Percentiles rank a stretch among this genome's conserved stretches.
Conservation (phyloP, 1,140 invertebrate species). For the Lepidurus couesii region DNA sequence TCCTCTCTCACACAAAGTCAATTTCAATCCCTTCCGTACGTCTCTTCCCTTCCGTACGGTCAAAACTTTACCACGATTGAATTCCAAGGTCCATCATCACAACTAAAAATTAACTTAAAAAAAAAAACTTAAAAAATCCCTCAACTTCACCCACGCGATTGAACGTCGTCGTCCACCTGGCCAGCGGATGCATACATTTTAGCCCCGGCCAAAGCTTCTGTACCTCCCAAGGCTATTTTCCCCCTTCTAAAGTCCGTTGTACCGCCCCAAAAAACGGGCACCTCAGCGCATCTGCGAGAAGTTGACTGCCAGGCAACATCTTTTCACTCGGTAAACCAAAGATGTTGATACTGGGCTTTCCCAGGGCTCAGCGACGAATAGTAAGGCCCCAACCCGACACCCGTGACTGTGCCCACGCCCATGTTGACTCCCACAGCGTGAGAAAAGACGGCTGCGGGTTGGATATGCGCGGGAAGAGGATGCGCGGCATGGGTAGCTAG, state of each 20-base stretch:
- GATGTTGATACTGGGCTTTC: constrained; percentile 62
- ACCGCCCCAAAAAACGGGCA: too few relatives aligned
- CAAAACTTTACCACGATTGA: not conserved
- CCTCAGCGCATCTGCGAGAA: too few relatives aligned
- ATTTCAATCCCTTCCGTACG: not conserved
- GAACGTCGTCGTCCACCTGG: not conserved
- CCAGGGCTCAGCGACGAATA: constrained; percentile 62
- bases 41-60: not conserved
- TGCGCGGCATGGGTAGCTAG: constrained; percentile 63
- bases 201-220: not conserved
- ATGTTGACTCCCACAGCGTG: constrained; percentile 53
- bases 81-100: not conserved
- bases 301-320: not conserved
- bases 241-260: too few relatives aligned
- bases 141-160: not conserved
- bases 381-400: constrained; percentile 38
- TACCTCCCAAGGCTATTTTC: not conserved
- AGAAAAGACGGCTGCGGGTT: constrained; percentile 57
- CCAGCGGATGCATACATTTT: not conserved
- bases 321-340: constrained; percentile 67
- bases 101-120: not conserved
- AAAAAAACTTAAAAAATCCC: constrained; percentile 15
- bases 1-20: not conserved
- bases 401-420: constrained; percentile 40
- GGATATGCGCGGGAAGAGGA: constrained; percentile 77